These are phyloP conservation scores for Frankliniella fusca DNA, from an alignment of 2,888 invertebrate species.

Conservation along the genomic window DNA sequence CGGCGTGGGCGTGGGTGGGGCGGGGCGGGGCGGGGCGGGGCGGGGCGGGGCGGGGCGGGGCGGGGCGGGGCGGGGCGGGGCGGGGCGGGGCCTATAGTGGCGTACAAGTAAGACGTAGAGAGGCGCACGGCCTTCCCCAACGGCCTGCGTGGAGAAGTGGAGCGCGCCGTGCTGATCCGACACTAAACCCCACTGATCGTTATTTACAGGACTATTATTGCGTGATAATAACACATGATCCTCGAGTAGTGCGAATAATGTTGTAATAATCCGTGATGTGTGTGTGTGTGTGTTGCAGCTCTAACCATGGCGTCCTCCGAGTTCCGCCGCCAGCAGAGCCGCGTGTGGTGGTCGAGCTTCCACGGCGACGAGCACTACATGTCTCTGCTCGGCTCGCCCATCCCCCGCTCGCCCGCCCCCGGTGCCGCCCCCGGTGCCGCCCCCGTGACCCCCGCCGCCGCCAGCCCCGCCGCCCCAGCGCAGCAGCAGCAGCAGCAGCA, in stretches of 20 bases:
- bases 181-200: not conserved
- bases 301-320: conserved; percentile 46
- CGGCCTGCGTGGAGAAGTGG: not conserved
- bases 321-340: conserved; percentile 63
- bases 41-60: not conserved
- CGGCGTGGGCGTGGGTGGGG: not conserved
- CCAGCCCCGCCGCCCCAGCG: conserved; percentile 21
- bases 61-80: not conserved
- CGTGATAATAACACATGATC: no score
- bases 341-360: conserved; percentile 63
- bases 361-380: conserved; percentile 40
- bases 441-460: conserved; percentile 34
- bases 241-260: no score
- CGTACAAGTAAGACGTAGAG: not conserved
- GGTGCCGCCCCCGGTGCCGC: conserved; percentile 36
- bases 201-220: no score
- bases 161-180: not conserved
- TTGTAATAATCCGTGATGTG: no score
- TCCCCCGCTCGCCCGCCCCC: conserved; percentile 28
- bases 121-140: not conserved
- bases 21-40: not conserved
- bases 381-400: conserved; percentile 37
- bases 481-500: not conserved
- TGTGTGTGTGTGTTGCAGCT: not conserved
- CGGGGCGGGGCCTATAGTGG: not conserved